Evolutionary conservation across 1,140 invertebrate species (phyloP), one percentile per base, ranked within the genome.

Genomic region (Lepidurus apus): DNA sequence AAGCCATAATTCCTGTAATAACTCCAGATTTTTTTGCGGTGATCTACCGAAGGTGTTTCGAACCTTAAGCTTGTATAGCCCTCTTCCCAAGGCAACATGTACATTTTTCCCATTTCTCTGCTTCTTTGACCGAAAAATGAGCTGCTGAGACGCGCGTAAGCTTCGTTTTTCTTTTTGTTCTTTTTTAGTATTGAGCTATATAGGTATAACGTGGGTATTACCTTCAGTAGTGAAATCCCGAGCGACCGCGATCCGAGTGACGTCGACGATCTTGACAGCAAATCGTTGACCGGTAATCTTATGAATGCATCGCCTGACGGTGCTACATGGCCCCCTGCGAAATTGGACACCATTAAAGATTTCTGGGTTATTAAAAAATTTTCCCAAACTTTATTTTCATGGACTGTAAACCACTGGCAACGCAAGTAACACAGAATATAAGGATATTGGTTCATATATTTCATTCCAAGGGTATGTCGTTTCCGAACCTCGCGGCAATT

Each of bases 211-310:
- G 53, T 21, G 53, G 17, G 53, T 65, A 65, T 65, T 87, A 97
- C 96, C 96, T 85, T 96, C 95, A 84, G 95, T 97, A 84, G 94
- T 96, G 75, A 98, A 90, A 78, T 95, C 95, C 77, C 96, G 96
- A 85, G 93, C 96, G 47, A 95, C 95, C 79, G 96, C 97, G 85
- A 98, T 98, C 84, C 96, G 96, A 81, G 95, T 95, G 34, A 99
- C 96, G 88, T 99, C 97, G 80, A 99, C 95, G 82, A 98, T 98
- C 90, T 99, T 99, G 79, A 98, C 97, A 80, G 97, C 97, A 89
- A 98, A 99, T 84, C 95, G 95, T 85, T 97, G 95, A 43, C 91
- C 91, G 10, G 95, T 98, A 84, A 97, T 94, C 80, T 95, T 89
- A 87, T 99, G 96, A 82, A 98, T 92, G 87, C 97, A 99, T 87